Base-by-base conservation (phyloP, 2,113 vertebrate species). In the Podiceps cristatus region DNA sequence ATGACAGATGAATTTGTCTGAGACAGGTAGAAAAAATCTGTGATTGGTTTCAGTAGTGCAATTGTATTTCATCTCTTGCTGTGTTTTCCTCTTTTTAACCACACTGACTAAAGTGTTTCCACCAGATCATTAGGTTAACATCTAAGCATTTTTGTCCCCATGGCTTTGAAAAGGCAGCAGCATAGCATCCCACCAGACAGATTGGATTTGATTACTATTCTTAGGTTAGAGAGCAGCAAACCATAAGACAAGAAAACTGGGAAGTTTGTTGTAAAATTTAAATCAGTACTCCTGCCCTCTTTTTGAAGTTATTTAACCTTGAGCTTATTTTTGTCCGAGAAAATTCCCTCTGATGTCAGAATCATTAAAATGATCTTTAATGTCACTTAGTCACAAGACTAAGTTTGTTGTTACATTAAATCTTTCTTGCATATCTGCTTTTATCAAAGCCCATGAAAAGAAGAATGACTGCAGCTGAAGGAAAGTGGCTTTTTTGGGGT, bases 91-190 rank as follows among this genome's bases (percentile, higher is more conserved):
- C 76, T 69, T 89, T 92, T 95, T 87, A 95, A 93, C 73, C 69
- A 92, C 27, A 37, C 19, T 94, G 88, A 78, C 82, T 94, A 56
- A 97, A 80, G 80, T 86, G 79, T 62, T 95, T 92, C 87, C 74
- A 80, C 52, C 53, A 85, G 56, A 94, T 92, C 92, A 96, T 96
- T 95, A 94, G 82, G 96, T 94, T 93, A 97, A 90, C 85, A 83
- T 52, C 63, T 87, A 71, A 53, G 49, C 33, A 13, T 45, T 44
- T 90, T 74, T 88, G 66, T 75, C 45, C 68, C 67, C 7, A 1
- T 81, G 73, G 64, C 63, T 95, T 91, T 83, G 49, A 86, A 95
- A 95, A 93, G 66, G 56, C 77, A 88, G 52, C 75, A 93, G 60
- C 63, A 64, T 63, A 69, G 37, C 83, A 93, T 96, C 86, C 76